Base-by-base conservation (phyloP, 23 tunicate species). In the Corella eumyota region DNA sequence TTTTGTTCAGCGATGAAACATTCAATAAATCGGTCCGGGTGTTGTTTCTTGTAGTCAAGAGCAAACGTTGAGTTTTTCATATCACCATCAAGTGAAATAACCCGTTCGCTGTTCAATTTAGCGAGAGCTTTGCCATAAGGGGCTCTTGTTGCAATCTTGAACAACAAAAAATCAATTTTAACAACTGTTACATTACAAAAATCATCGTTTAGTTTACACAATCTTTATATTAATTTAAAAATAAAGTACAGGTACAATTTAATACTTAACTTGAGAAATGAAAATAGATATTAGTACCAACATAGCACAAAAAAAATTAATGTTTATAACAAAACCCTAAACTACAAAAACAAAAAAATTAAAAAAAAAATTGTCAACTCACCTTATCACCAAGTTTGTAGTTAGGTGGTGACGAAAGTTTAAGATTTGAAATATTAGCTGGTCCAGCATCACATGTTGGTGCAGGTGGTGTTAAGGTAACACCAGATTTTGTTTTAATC, bases 1-100 rank as follows among this genome's bases (percentile, higher is more conserved):
- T 75, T 81, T 61, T 92, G 98, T 36, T 92, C 98, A n/a, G 98
- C 98, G 45, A 92, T 92, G 58, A 80, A 92, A 63, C 98, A 92
- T 52, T 92, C 93, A 50, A 81, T 65, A 55, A 92, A 92, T 34
- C 86, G 71, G 34, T 75, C 98, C 30, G 98, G 98, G 63, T 28
- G 76, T 11, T 58, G 72, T 67, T 92, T 92, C 77, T 68, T 82
- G 87, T 85, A 92, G 25, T 92, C 98, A 32, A 65, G 76, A 0
- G 98, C 69, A 37, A 73, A 83, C 9, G 98, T 92, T 60, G 98
- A 92, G 59, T 92, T 92, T 55, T 92, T 92, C 81, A 83, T 83
- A 61, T 92, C 98, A 13, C 98, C 98, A 55, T 92, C 98, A 26
- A 92, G 69, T 5, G 98, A 65, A 27, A 34, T 36, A 15, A 92